Base-by-base conservation (phyloP, 2,797 vertebrate species). In the Australoheros facetus region DNA sequence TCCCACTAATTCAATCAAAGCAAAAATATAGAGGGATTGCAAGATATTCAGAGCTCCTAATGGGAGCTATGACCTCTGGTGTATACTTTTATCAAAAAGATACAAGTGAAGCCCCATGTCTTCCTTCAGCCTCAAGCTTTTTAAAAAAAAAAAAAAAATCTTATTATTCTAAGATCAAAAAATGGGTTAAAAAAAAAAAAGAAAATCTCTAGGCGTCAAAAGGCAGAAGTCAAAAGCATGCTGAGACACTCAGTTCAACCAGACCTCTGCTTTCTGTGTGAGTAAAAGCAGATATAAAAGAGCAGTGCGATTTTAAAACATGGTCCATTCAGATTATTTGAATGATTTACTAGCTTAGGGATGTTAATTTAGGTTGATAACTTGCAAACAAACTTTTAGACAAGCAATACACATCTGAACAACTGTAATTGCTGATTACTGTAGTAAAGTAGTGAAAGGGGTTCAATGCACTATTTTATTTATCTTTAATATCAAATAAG, bases 1-100 rank as follows among this genome's bases (percentile, higher is more conserved):
- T 66, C 57, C 57, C 28, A n/a, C 62, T 88, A 62, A 86, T 91
- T 82, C 82, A 77, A 88, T 93, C 82, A 91, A 92, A 93, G 86
- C 56, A 75, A 54, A 60, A 60, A 30, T 6, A 45, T 28, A 69
- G 51, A 75, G 48, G 21, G n/a, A 77, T 66, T 56, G 34, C 53
- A 60, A 42, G 39, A 45, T 78, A 83, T 64, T 42, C 75, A 86
- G 51, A 45, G 59, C 19, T 71, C 78, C 51, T 84, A 77, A 86
- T 85, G 45, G 79, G 59, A 85, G 70, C 79, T 62, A 26, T 60
- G 81, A 89, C 81, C 86, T 89, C 88, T 80, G 39, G 56, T 85
- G 45, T 77, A 48, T 26, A 21, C 26, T 75, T 48, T 75, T 59
- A 73, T 4, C 58, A 57, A 42, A 60, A 71, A 76, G 17, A 75